Evolutionary conservation across 2,888 invertebrate species (phyloP).

Genomic region (Agrilus biguttatus): DNA sequence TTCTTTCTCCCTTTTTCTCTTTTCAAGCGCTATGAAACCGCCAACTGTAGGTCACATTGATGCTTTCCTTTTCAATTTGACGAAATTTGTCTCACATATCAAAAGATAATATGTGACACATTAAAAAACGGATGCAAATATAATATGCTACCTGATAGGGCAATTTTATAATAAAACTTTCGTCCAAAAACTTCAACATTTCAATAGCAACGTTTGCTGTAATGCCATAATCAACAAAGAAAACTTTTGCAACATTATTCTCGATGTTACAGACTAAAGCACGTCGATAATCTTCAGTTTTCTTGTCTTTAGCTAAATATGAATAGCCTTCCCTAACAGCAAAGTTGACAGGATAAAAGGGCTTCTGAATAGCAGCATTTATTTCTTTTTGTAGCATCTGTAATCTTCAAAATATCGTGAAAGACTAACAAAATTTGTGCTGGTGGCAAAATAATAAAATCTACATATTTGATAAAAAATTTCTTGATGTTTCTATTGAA

Average conservation of each 20-base stretch:
- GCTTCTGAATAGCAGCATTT: constrained; percentile 15
- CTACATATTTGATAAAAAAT: background rate
- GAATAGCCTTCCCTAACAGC: constrained; percentile 29
- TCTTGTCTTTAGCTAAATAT: constrained; percentile 37
- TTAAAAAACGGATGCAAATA: background rate
- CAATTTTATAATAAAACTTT: constrained; percentile 34
- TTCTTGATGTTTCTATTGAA: background rate
- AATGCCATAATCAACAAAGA: constrained; percentile 51
- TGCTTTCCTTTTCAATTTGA: no score
- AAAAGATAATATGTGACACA: no score
- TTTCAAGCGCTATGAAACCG: no score
- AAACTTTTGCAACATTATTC: constrained; percentile 35
- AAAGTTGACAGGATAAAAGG: constrained; percentile 14
- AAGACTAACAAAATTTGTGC: background rate
- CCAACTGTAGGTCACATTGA: no score
- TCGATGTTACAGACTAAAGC: constrained; percentile 31
- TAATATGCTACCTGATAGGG: constrained; percentile 33
- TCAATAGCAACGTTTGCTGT: constrained; percentile 28
- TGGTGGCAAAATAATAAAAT: no score
- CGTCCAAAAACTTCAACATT: constrained; percentile 35
- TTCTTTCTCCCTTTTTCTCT: no score
- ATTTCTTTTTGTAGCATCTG: constrained; percentile 31
- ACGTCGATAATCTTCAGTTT: constrained; percentile 31
- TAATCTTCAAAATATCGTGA: constrained; percentile 15
- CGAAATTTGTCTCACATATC: no score